Percentiles rank a stretch among this genome's conserved stretches.
phyloP scores from a whole-genome alignment of 2,888 invertebrate genomes.

The Drosophila kambysellisi region DNA sequence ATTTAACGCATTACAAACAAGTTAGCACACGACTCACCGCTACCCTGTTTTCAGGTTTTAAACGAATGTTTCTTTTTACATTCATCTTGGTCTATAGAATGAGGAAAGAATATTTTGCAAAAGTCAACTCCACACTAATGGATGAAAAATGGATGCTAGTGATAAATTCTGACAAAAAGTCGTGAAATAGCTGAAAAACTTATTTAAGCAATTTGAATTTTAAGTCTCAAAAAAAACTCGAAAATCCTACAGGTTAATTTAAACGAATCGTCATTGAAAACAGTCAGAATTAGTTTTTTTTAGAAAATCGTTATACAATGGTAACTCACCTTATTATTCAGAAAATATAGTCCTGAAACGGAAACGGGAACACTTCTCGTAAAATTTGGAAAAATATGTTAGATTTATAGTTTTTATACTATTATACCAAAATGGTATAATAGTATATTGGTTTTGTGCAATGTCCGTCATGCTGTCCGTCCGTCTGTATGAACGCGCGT shows the following conservation, averaged over 20 bases:
- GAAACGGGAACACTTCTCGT: background rate
- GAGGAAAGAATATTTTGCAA: background rate
- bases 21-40: too few species aligned
- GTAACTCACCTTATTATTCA: background rate
- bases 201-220: background rate
- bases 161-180: too few species aligned
- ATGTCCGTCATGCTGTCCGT: too few species aligned
- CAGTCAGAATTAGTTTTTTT: too few species aligned
- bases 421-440: too few species aligned
- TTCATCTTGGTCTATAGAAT: background rate
- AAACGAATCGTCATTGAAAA: too few species aligned
- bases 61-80: background rate
- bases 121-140: background rate
- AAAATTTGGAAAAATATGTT: background rate
- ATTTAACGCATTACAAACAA: background rate
- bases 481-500: too few species aligned
- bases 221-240: background rate
- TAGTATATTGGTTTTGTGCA: too few species aligned
- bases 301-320: too few species aligned
- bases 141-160: background rate
- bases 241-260: background rate
- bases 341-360: background rate
- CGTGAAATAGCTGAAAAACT: too few species aligned
- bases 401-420: too few species aligned
- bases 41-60: background rate